These are phyloP conservation scores for Eueides isabella DNA, from an alignment of 1,140 invertebrate species.

Conservation along the genomic window DNA sequence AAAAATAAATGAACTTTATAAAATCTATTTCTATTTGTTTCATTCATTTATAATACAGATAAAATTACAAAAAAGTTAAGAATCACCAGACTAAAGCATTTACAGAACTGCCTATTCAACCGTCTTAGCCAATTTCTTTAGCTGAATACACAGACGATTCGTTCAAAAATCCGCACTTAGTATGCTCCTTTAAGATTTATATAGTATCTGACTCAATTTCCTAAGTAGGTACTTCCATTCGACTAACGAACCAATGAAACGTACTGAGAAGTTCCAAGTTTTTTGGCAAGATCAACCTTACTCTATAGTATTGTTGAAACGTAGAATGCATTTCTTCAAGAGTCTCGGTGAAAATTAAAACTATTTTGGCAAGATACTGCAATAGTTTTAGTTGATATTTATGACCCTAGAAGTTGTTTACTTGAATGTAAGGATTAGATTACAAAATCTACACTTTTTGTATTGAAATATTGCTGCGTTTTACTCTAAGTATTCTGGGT, in stretches of 20 bases:
- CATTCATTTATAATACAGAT: neutral
- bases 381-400: slow-evolving; percentile 49
- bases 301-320: slow-evolving; percentile 46
- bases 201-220: slow-evolving; percentile 38
- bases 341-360: slow-evolving; percentile 51
- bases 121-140: slow-evolving; percentile 16
- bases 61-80: neutral
- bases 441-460: slow-evolving; percentile 11
- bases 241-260: slow-evolving; percentile 40
- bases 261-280: slow-evolving; percentile 47
- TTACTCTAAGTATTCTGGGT: neutral
- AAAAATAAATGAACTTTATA: too few species aligned
- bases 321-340: slow-evolving; percentile 49
- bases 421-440: slow-evolving; percentile 20
- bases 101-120: slow-evolving; percentile 5
- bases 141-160: slow-evolving; percentile 23
- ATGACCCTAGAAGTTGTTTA: slow-evolving; percentile 25
- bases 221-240: slow-evolving; percentile 44
- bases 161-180: slow-evolving; percentile 30
- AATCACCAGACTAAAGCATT: neutral
- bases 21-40: neutral
- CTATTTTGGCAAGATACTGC: slow-evolving; percentile 49
- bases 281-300: slow-evolving; percentile 52
- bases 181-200: slow-evolving; percentile 47
- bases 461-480: slow-evolving; percentile 13